A percentile compares a stretch with the other conserved stretches of the same genome.
Conservation (phyloP, 2,888 invertebrate genomes). For the Elgonia sp. region DNA sequence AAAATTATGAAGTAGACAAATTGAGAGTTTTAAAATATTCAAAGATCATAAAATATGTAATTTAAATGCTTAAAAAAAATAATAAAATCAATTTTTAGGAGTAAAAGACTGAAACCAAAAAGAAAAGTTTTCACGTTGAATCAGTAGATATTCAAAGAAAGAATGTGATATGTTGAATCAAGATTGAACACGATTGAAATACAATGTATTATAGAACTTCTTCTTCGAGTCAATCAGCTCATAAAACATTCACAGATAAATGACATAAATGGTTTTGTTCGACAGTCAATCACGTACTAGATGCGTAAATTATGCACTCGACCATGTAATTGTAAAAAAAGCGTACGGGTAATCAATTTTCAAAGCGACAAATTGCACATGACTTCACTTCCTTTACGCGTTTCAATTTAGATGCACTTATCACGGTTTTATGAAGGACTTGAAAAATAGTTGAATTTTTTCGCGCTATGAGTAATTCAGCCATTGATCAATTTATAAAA, state of each 20-base stretch:
- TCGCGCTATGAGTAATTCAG: no score
- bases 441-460: neutral
- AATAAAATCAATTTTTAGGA: no score
- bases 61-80: no score
- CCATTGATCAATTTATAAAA: no score
- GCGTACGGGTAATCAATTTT: slow-evolving; percentile 29
- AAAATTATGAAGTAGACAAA: no score
- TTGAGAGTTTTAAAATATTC: no score
- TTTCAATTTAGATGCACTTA: neutral
- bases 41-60: no score
- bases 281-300: neutral
- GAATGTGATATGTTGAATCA: neutral
- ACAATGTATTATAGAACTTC: neutral
- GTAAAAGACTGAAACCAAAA: no score
- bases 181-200: no score
- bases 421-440: neutral
- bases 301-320: slow-evolving; percentile 33
- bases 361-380: slow-evolving; percentile 15
- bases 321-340: slow-evolving; percentile 11
- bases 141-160: no score
- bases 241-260: slow-evolving; percentile 32
- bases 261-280: slow-evolving; percentile 10
- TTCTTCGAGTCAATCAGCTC: neutral
- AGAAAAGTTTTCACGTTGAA: no score
- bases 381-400: neutral